Base-by-base conservation (phyloP, 2,797 vertebrate genomes). In the Poeciliopsis turneri region DNA sequence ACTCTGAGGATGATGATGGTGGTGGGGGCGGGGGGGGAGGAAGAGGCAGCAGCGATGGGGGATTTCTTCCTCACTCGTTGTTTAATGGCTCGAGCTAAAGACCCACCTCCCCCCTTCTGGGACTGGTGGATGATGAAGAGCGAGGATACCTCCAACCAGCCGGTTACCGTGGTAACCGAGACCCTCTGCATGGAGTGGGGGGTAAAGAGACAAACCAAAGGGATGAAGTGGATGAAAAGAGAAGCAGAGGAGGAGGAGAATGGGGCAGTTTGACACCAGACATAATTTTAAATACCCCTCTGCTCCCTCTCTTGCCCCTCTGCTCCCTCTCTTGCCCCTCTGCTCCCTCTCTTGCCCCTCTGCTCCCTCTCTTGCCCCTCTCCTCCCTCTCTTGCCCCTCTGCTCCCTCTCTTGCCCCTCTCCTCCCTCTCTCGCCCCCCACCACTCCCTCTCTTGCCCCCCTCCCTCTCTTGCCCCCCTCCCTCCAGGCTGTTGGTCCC, bases 91-190 rank as follows among this genome's bases (percentile, higher is more conserved):
- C 69, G 41, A 75, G 76, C 82, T 23, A 53, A 86, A 69, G 64
- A 53, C 82, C 82, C 49, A 16, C 78, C 75, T 59, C 64, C 61
- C 64, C 46, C 55, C n/a, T 71, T 72, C 41, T 47, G 12, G 57
- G 71, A 61, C 77, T 71, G 77, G 80, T 77, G 57, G 70, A 30
- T 80, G 75, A 85, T 81, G 76, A 72, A 47, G 72, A 85, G 74
- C 28, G 55, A 82, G 75, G 78, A 69, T 75, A 84, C 83, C 80
- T 83, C 83, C 79, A 85, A 84, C 82, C 86, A 85, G 85, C 81
- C 0, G 87, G 93, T 94, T 94, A 82, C 92, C 87, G 85, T 89
- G 91, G 95, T 88, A 94, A 93, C 93, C 77, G 3, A 84, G 76
- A 73, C 84, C 74, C 88, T 90, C 91, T 86, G 82, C 85, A 89